Evolutionary conservation across 1,140 invertebrate genomes (phyloP), one percentile per base, ranked within the genome.

Genomic region (Aphis craccivora): DNA sequence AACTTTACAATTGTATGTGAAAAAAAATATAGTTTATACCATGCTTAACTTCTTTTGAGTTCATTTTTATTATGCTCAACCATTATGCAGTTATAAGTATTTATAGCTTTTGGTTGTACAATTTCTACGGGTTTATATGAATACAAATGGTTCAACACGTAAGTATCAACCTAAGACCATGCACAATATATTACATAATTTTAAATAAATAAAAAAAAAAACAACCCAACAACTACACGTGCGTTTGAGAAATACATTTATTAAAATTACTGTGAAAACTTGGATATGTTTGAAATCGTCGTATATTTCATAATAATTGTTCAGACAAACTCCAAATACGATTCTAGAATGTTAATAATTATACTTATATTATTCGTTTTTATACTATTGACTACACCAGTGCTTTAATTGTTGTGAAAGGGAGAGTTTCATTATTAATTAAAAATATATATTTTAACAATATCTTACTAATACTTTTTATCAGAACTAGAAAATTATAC

Each of bases 61-160:
- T 43, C 40, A 43, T 90, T 60, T 90, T 67, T 90, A 60, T 90
- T 90, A 35, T 25, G 37, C 30, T 55, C 22, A 40, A 14, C 8
- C 30, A 43, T 90, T 30, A n/a, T 23, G 37, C 35, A 90, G 37
- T 90, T 90, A 90, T 90, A 60, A 90, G 53, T 90, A 90, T 90
- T 90, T 90, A 90, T 90, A 67, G 89, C 89, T 43, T 67, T 90
- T 25, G 55, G 60, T 25, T 67, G 89, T 67, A 90, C 89, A 53
- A 67, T 89, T 89, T 55, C 1, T 23, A 35, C 9, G 35, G 18
- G 18, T 22, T 89, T 55, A 89, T 53, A 83, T 83, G 51, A 89
- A 89, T 89, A 89, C 48, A 89, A 51, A 55, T n/a, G 88, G 48
- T 55, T 37, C 51, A 89, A 55, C 88, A 89, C 51, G 88, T 89